These are phyloP conservation scores for Neodontobutis hainanensis DNA, from an alignment of 2,113 vertebrate genomes.

Conservation along the genomic window DNA sequence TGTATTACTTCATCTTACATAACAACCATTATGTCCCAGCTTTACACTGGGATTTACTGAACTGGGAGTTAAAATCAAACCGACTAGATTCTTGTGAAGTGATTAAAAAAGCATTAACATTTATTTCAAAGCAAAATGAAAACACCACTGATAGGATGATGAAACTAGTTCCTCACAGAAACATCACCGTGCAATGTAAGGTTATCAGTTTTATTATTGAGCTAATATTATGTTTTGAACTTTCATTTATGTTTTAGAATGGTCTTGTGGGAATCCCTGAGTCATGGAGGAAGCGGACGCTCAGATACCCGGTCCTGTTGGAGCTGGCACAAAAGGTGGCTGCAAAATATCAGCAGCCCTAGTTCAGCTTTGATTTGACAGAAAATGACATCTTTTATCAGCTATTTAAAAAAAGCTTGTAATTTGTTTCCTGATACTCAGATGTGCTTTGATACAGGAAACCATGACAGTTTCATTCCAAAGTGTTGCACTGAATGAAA, in stretches of 20 bases:
- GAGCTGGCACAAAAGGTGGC: conserved; percentile 58
- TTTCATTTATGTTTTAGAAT: conserved; percentile 50
- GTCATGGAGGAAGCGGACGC: conserved; percentile 70
- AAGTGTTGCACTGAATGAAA: conserved; percentile 65
- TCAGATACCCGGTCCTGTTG: conserved; percentile 69
- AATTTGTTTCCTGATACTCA: conserved; percentile 10
- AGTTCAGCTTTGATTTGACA: conserved; percentile 15
- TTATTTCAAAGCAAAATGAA: too few species aligned
- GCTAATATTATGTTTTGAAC: too few species aligned
- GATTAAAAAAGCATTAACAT: too few species aligned
- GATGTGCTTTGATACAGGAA: conserved; percentile 40
- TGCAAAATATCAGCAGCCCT: conserved; percentile 27
- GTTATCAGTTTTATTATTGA: too few species aligned
- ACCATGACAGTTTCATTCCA: conserved; percentile 65
- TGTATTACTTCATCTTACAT: too few species aligned
- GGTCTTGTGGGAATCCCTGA: conserved; percentile 72
- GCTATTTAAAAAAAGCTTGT: not conserved
- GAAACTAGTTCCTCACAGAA: too few species aligned
- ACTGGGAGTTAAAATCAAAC: too few species aligned
- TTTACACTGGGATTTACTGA: too few species aligned
- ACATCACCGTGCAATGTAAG: too few species aligned
- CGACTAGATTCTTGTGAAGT: too few species aligned
- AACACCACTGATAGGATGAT: too few species aligned
- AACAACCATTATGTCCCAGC: too few species aligned
- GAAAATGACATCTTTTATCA: not conserved